These are phyloP conservation scores for Oligia latruncula DNA, from an alignment of 2,888 invertebrate species.

Conservation along the genomic window DNA sequence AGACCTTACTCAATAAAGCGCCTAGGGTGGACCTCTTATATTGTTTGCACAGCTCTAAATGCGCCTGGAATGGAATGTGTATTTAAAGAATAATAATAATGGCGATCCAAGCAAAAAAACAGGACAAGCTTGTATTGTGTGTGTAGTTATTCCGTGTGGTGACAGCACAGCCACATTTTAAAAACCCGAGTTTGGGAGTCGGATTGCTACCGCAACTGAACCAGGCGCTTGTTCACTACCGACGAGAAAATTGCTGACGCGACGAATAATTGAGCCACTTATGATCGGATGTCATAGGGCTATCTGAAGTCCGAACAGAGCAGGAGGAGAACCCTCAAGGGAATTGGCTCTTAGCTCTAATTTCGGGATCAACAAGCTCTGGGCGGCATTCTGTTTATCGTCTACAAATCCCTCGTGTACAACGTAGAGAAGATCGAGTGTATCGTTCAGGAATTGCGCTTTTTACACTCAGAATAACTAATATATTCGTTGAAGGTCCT, in stretches of 20 bases:
- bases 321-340: constrained; percentile 5
- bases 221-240: not conserved
- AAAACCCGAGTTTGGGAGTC: too few species aligned
- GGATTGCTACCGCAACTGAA: not conserved
- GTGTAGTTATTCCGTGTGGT: not conserved
- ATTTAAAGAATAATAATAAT: not conserved
- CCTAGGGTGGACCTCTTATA: not conserved
- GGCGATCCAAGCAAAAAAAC: not conserved
- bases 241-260: not conserved
- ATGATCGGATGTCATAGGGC: constrained; percentile 1
- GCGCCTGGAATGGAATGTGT: not conserved
- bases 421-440: constrained; percentile 14
- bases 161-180: not conserved
- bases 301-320: not conserved
- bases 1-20: not conserved
- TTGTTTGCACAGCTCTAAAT: too few species aligned
- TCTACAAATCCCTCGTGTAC: constrained; percentile 20
- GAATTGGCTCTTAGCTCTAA: constrained; percentile 18
- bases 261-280: constrained; percentile 13
- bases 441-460: constrained; percentile 5
- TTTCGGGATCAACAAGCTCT: constrained; percentile 25
- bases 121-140: not conserved
- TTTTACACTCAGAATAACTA: not conserved
- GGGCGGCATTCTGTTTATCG: constrained; percentile 16
- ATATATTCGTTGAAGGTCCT: not conserved